Evolutionary conservation across 1,140 invertebrate species (phyloP).

Genomic region (Cydia splendana): DNA sequence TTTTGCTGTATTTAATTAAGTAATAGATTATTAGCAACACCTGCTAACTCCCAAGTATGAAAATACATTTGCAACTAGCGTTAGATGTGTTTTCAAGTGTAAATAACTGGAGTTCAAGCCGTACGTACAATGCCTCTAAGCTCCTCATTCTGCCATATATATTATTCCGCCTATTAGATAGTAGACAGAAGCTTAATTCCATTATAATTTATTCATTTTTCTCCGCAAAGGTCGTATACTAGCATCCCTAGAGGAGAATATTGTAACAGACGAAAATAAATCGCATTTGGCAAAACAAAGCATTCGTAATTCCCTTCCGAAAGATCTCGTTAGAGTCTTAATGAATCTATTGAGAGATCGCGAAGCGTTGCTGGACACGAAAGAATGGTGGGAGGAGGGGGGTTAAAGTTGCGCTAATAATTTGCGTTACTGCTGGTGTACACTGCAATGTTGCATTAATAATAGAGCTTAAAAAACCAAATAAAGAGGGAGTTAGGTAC

Average conservation of each 20-base stretch:
- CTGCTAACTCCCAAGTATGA: no score
- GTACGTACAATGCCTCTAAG: background rate
- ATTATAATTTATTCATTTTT: constrained; percentile 11
- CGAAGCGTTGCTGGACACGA: constrained; percentile 60
- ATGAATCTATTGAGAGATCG: constrained; percentile 78
- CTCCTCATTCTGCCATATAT: background rate
- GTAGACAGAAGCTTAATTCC: background rate
- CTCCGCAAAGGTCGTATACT: background rate
- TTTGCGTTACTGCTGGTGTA: constrained; percentile 45
- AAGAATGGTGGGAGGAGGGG: constrained; percentile 57
- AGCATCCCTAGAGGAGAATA: constrained; percentile 18
- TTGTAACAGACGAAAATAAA: constrained; percentile 62
- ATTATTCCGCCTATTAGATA: constrained; percentile 12
- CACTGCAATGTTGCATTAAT: background rate
- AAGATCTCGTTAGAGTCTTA: constrained; percentile 78
- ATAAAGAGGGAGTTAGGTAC: no score
- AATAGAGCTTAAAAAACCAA: no score
- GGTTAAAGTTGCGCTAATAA: constrained; percentile 63
- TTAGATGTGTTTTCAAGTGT: background rate
- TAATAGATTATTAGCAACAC: no score
- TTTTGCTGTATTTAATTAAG: no score
- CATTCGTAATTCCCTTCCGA: constrained; percentile 69
- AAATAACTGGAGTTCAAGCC: background rate
- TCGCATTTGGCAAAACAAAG: constrained; percentile 76
- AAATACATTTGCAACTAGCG: no score